phyloP scores from a whole-genome alignment of 2,888 invertebrate genomes.

The Rhamphomyia laevipes region DNA sequence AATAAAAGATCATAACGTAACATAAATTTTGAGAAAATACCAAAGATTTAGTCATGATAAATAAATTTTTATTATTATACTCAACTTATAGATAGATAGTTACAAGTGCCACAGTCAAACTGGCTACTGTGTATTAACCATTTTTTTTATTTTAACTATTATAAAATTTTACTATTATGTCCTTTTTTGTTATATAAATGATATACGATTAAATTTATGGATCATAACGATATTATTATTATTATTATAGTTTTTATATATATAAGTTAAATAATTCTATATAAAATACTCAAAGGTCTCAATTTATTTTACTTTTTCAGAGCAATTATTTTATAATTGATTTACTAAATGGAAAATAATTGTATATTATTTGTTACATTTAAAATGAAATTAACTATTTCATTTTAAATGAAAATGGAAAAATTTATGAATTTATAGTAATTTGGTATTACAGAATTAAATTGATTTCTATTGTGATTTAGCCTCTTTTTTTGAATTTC shows the following conservation, averaged over 20 bases:
- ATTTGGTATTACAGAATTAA: no score
- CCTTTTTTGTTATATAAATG: not conserved
- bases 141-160: no score
- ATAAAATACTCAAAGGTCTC: slow-evolving; percentile 12
- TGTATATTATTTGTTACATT: not conserved
- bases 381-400: no score
- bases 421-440: not conserved
- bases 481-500: no score
- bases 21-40: no score
- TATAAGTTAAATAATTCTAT: not conserved
- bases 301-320: slow-evolving; percentile 12
- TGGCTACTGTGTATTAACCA: no score
- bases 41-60: no score
- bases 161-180: not conserved
- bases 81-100: no score
- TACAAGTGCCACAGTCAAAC: no score
- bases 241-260: slow-evolving; percentile 8
- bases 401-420: not conserved
- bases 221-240: slow-evolving; percentile 31
- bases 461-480: no score
- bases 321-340: slow-evolving; percentile 14
- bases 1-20: no score
- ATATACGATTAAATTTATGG: slow-evolving; percentile 34
- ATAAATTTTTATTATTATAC: no score
- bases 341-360: slow-evolving; percentile 14